phyloP scores from a whole-genome alignment of 2,113 vertebrate species.

The Ptychochromis oligacanthus region DNA sequence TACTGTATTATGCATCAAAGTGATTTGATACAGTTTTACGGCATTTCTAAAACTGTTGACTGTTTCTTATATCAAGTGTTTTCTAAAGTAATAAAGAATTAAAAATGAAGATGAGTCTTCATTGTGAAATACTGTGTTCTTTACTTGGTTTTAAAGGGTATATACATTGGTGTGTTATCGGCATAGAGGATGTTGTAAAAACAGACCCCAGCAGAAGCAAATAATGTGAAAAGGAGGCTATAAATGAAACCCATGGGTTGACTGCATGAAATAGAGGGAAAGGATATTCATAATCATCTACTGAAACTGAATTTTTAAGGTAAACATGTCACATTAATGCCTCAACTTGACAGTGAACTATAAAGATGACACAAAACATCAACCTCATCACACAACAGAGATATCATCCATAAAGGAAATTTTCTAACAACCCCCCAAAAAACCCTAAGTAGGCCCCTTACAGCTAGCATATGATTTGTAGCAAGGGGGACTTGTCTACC shows the following conservation, averaged over 20 bases:
- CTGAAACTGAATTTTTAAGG: neutral
- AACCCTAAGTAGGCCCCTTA: neutral
- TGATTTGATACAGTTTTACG: slow-evolving; percentile 16
- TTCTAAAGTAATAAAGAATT: slow-evolving; percentile 40
- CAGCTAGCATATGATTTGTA: neutral
- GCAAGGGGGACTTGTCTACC: no score
- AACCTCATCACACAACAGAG: neutral
- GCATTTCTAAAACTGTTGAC: neutral
- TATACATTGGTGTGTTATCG: neutral
- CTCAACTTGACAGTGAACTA: no score
- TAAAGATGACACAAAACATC: neutral
- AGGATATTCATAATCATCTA: neutral
- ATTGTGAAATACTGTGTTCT: neutral
- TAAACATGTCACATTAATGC: neutral
- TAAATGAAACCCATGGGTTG: neutral
- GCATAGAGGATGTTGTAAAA: no score
- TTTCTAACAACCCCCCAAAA: neutral
- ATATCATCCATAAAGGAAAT: neutral
- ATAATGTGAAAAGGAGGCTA: neutral
- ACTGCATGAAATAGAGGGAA: neutral
- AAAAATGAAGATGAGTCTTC: neutral
- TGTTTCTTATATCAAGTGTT: slow-evolving; percentile 18
- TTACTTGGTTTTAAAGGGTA: neutral
- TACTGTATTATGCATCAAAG: neutral
- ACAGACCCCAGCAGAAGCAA: no score